Evolutionary conservation across 1,140 invertebrate genomes (phyloP), one percentile per base, ranked within the genome.

Genomic region (Cyrtorhinus lividipennis): DNA sequence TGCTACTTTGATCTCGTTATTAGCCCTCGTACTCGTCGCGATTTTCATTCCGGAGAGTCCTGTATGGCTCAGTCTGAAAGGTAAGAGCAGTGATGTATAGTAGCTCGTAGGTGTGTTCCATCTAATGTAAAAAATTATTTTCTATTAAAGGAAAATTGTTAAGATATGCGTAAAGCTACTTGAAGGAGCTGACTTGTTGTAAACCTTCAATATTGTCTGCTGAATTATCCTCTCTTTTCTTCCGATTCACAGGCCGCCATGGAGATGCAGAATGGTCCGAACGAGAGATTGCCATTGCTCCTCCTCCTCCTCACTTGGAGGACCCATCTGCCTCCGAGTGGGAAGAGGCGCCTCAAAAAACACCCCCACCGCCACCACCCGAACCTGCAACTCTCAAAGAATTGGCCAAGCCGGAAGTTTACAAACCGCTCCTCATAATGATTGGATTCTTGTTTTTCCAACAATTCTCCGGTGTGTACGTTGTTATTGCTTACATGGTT

Each of bases 401-500:
- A 44, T 59, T 68, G 2, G 20, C 62, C 24, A 67, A 66, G 22
- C 68, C 69, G 18, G 65, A 68, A 63, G 69, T 64, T 2, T 69
- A 68, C 64, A 82, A 81, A 66, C 81, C 81, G 1, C 66, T 79
- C 0, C 45, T 74, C 0, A 75, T 81, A 8, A 72, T 81, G 2
- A 45, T 77, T 0, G 48, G 74, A 1, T 70, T 82, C 26, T 77
- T 82, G 65, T 56, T 77, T 0, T 74, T 81, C 8, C 81, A 83
- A 70, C 81, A 83, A 69, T 68, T 80, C 1, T 76, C 78, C 1
- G 81, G 81, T 5, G 73, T 74, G 30, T 82, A 86, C 70, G 81
- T 81, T 0, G 74, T 87, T 1, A 82, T 85, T 64, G 84, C 85
- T 67, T 86, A 86, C 68, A 80, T 83, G 2, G 79, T 83, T 1